phyloP scores from a whole-genome alignment of 2,888 invertebrate species.

The Camponotus fellah region DNA sequence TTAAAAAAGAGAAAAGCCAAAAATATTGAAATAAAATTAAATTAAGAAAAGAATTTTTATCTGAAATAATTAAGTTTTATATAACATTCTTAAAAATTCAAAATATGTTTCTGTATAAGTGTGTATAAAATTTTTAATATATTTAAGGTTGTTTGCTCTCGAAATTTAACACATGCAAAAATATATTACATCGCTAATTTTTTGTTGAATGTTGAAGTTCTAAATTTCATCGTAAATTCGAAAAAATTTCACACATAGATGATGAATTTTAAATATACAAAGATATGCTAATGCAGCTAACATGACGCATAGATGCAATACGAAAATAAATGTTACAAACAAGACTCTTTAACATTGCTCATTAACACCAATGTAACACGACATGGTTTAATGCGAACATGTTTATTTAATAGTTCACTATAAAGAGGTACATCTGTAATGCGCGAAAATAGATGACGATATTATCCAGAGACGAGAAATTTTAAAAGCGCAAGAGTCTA shows the following conservation, averaged over 20 bases:
- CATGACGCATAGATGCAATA: constrained; percentile 11
- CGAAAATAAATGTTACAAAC: constrained; percentile 53
- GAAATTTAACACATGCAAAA: neutral
- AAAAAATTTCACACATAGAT: neutral
- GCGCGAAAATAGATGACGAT: constrained; percentile 21
- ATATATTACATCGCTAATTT: neutral
- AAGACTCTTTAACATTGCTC: constrained; percentile 52
- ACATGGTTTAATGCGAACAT: constrained; percentile 58
- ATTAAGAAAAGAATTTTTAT: neutral
- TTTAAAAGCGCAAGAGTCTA: constrained; percentile 23
- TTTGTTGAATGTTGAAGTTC: neutral
- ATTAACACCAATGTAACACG: constrained; percentile 52
- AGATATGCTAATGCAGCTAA: neutral
- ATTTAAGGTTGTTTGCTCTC: neutral
- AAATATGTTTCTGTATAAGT: neutral
- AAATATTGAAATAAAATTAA: constrained; percentile 13
- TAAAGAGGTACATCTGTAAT: constrained; percentile 58
- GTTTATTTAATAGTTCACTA: constrained; percentile 70
- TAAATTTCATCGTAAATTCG: constrained; percentile 1
- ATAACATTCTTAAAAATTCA: neutral
- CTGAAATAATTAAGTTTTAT: neutral
- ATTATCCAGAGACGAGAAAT: neutral
- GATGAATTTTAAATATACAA: neutral
- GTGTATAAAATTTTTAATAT: neutral
- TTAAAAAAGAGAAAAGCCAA: neutral